phyloP scores from a whole-genome alignment of 2,113 vertebrate genomes.

The Amphilophus citrinellus region DNA sequence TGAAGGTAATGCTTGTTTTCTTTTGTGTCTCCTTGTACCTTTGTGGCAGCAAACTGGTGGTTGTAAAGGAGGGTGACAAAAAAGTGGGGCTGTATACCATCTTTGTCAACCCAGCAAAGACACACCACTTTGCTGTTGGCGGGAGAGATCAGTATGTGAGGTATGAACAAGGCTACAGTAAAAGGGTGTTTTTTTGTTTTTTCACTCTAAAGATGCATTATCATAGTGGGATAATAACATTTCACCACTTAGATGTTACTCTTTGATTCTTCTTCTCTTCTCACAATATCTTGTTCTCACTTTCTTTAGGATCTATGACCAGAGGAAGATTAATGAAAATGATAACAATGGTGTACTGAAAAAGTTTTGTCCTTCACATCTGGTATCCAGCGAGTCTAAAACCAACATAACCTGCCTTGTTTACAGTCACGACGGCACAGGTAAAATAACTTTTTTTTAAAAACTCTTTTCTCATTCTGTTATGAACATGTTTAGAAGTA shows the following conservation, averaged over 20 bases:
- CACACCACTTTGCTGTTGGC: slow-evolving; percentile 94
- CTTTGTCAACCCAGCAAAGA: slow-evolving; percentile 93
- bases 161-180: slow-evolving; percentile 71
- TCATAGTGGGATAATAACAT: not conserved
- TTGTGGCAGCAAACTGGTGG: slow-evolving; percentile 89
- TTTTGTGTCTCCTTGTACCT: slow-evolving; percentile 30
- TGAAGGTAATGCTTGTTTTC: not conserved
- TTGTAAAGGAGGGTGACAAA: slow-evolving; percentile 96
- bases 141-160: slow-evolving; percentile 94
- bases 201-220: not conserved
- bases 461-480: not conserved
- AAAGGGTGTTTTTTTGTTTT: not conserved
- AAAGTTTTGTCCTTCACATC: slow-evolving; percentile 95
- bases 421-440: slow-evolving; percentile 95
- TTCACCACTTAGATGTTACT: not conserved
- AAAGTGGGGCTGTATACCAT: slow-evolving; percentile 97
- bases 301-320: slow-evolving; percentile 91
- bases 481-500: slow-evolving; percentile 12
- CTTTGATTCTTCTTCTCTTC: not conserved
- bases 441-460: slow-evolving; percentile 65
- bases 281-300: not conserved
- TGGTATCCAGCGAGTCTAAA: slow-evolving; percentile 96
- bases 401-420: slow-evolving; percentile 97
- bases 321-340: slow-evolving; percentile 94
- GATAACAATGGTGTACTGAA: slow-evolving; percentile 96